A percentile compares a stretch with the other conserved stretches of the same genome.
These are phyloP conservation scores for Myotis findleyi DNA, from an alignment of 2,797 vertebrate species.

Conservation along the genomic window DNA sequence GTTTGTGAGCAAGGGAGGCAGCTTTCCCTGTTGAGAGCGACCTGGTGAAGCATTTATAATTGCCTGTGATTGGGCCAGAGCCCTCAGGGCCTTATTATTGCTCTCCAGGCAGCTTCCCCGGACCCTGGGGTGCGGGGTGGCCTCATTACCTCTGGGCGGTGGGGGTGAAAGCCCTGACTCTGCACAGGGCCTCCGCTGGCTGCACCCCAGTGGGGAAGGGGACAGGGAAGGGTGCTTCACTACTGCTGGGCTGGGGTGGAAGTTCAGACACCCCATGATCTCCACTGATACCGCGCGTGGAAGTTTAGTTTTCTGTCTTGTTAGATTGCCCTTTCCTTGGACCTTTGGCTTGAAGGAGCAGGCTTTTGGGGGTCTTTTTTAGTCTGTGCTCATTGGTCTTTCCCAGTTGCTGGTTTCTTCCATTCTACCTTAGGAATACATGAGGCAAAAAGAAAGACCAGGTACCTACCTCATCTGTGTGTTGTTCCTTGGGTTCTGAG, in stretches of 20 bases:
- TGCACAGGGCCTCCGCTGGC: neutral
- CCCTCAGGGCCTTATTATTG: neutral
- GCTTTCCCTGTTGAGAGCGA: neutral
- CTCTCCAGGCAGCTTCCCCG: neutral
- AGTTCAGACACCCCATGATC: neutral
- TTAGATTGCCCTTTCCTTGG: neutral
- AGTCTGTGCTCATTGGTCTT: neutral
- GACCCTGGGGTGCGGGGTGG: neutral
- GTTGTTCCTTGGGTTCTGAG: neutral
- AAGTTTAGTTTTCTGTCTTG: neutral
- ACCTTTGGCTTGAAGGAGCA: neutral
- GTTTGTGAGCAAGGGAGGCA: neutral
- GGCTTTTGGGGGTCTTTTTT: neutral
- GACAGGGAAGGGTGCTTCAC: neutral
- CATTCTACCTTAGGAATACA: neutral
- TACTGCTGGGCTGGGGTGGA: neutral
- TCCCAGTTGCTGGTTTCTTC: neutral
- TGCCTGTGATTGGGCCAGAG: neutral
- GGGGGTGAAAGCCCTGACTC: neutral
- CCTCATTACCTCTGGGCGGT: neutral
- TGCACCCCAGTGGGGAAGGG: accelerated
- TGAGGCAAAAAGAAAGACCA: neutral
- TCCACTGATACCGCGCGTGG: no score
- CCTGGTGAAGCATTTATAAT: neutral
- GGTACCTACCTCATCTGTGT: neutral